phyloP scores from a whole-genome alignment of 2,888 invertebrate genomes.

The Lordiphosa andalusiaca region DNA sequence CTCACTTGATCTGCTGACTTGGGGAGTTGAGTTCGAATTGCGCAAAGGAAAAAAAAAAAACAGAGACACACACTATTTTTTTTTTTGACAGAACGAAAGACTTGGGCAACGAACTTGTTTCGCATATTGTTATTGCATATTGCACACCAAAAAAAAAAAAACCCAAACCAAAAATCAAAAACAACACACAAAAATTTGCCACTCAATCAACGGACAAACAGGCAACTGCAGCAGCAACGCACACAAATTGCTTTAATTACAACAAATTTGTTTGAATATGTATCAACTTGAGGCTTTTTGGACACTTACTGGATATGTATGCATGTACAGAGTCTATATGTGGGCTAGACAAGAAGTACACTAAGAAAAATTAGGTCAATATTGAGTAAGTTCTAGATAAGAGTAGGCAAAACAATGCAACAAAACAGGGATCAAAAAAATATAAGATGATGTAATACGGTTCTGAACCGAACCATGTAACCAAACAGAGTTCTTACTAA shows the following conservation, averaged over 20 bases:
- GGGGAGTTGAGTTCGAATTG: conserved; percentile 35
- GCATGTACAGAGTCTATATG: neutral
- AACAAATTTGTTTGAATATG: conserved; percentile 60
- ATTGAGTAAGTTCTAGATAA: no score
- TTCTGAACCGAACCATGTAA: no score
- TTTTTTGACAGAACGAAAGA: conserved; percentile 47
- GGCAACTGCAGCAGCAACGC: conserved; percentile 45
- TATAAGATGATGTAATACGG: no score
- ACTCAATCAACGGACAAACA: conserved; percentile 55
- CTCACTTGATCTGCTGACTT: conserved; percentile 26
- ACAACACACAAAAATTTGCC: conserved; percentile 50
- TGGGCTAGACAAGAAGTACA: no score
- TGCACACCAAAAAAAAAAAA: conserved; percentile 34
- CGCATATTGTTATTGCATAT: conserved; percentile 40
- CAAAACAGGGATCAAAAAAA: no score
- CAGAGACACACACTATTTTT: conserved; percentile 2
- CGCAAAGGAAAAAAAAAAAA: conserved; percentile 14
- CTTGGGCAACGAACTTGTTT: conserved; percentile 68
- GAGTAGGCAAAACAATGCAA: no score
- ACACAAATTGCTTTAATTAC: conserved; percentile 66
- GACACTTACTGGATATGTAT: conserved; percentile 3
- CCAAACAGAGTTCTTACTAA: no score
- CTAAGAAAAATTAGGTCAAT: no score
- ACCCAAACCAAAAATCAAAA: neutral
- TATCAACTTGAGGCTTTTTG: conserved; percentile 41